These are phyloP conservation scores for Thymelicus sylvestris DNA, from an alignment of 2,888 invertebrate species.

Conservation along the genomic window DNA sequence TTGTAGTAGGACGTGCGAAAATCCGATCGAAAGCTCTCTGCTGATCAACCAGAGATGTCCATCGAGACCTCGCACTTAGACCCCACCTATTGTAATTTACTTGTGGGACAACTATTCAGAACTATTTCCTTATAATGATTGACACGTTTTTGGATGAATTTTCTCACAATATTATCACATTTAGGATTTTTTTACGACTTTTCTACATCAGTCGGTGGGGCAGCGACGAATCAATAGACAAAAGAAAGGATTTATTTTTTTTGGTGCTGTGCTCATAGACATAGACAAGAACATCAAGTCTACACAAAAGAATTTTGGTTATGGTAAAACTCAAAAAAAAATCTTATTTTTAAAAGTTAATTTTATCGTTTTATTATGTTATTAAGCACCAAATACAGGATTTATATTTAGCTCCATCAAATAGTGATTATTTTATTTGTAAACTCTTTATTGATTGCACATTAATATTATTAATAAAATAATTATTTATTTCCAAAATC, in stretches of 20 bases:
- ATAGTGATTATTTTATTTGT: no score
- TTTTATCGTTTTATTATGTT: neutral
- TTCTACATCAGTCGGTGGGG: slow-evolving; percentile 74
- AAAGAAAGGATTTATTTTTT: slow-evolving; percentile 55
- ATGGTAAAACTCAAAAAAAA: no score
- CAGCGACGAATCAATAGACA: slow-evolving; percentile 82
- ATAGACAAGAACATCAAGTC: slow-evolving; percentile 54
- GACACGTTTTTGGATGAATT: slow-evolving; percentile 49
- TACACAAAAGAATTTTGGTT: no score
- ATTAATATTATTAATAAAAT: no score
- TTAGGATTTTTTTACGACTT: slow-evolving; percentile 61
- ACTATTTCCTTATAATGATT: slow-evolving; percentile 39
- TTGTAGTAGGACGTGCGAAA: slow-evolving; percentile 69
- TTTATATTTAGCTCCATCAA: no score
- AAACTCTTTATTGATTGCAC: no score
- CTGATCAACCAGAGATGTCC: slow-evolving; percentile 59
- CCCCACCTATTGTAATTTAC: slow-evolving; percentile 17
- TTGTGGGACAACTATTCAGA: slow-evolving; percentile 15
- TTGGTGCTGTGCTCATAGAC: slow-evolving; percentile 45
- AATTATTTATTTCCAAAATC: no score
- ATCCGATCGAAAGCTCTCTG: slow-evolving; percentile 67
- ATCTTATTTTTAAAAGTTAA: neutral
- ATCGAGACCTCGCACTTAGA: slow-evolving; percentile 47
- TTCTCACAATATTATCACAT: slow-evolving; percentile 58
- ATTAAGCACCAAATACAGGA: no score